Evolutionary conservation across 2,113 vertebrate species (phyloP).

Genomic region (Proterorhinus semilunaris): DNA sequence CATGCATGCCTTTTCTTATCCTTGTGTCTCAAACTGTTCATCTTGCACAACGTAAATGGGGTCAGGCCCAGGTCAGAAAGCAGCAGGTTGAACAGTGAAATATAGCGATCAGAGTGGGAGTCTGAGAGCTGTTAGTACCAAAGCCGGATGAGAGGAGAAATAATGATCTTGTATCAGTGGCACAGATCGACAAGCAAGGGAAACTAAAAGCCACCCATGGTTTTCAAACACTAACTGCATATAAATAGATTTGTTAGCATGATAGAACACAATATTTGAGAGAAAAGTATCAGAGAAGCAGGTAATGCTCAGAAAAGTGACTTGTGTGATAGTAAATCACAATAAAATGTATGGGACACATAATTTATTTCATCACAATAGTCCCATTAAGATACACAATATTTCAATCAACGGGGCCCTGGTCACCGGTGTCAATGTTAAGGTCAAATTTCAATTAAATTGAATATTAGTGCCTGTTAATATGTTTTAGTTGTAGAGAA

Average conservation of each 20-base stretch:
- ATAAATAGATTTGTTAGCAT: too few species aligned
- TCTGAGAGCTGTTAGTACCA: conserved; percentile 17
- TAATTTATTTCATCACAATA: too few species aligned
- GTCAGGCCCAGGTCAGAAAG: conserved; percentile 32
- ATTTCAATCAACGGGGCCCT: too few species aligned
- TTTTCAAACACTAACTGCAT: too few species aligned
- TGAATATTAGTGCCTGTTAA: too few species aligned
- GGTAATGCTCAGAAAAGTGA: background rate
- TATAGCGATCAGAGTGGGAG: conserved; percentile 21
- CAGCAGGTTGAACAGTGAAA: conserved; percentile 35
- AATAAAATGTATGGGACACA: too few species aligned
- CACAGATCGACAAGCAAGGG: background rate
- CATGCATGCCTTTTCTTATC: background rate
- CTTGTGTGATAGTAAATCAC: too few species aligned
- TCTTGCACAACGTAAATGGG: conserved; percentile 14
- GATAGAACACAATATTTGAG: background rate
- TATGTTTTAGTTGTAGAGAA: too few species aligned
- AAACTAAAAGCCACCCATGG: too few species aligned
- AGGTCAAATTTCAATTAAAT: too few species aligned
- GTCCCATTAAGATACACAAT: too few species aligned
- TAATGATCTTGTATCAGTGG: background rate
- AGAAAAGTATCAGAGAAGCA: background rate
- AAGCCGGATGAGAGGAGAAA: background rate
- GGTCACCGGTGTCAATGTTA: too few species aligned
- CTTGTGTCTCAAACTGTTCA: conserved; percentile 5